A percentile compares a stretch with the other conserved stretches of the same genome.
phyloP scores from a whole-genome alignment of 2,888 invertebrate species.

The Agrotis ipsilon region DNA sequence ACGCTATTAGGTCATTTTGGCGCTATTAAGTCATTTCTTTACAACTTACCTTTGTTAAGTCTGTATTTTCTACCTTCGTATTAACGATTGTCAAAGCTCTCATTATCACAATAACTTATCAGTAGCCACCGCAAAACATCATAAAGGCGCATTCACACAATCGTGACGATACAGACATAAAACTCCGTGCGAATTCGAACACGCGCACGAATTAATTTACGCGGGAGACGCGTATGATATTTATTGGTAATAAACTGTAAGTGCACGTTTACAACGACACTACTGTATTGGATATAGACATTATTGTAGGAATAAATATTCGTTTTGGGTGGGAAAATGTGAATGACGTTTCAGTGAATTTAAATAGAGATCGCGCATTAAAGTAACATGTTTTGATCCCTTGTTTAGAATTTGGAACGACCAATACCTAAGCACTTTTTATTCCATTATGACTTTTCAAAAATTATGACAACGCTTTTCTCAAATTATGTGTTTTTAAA shows the following conservation, averaged over 20 bases:
- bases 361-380: no score
- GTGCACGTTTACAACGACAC: conserved; percentile 67
- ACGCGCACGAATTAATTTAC: conserved; percentile 75
- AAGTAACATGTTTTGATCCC: no score
- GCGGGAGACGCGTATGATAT: conserved; percentile 69
- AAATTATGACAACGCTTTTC: no score
- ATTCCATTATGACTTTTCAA: no score
- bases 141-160: conserved; percentile 30
- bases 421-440: no score
- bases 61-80: no score
- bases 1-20: no score
- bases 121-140: conserved; percentile 19
- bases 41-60: no score
- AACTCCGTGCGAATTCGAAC: conserved; percentile 53
- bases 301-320: conserved; percentile 10
- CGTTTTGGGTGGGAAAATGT: background rate
- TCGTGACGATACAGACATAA: conserved; percentile 29
- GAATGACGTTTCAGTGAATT: background rate
- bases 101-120: background rate
- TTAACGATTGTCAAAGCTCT: no score
- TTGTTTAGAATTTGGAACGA: background rate
- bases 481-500: no score
- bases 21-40: no score
- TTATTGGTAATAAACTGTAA: conserved; percentile 77
- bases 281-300: conserved; percentile 47